Conservation (phyloP, 2,113 vertebrate species). For the Burhinus bistriatus region DNA sequence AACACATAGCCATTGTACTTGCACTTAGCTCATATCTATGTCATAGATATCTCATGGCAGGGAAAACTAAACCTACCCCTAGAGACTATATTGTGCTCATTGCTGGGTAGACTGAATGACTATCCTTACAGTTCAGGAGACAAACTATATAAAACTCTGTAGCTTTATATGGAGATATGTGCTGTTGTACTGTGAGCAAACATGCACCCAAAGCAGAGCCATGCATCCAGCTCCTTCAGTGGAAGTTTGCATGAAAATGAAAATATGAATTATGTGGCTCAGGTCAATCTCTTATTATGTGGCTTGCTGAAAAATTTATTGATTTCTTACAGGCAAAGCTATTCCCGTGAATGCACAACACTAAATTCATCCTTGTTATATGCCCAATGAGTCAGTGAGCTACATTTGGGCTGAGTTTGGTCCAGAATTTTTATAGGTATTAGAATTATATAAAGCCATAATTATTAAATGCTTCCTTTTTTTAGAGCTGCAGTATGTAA, state of each 20-base stretch:
- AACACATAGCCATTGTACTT: not conserved
- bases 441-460: constrained; percentile 47
- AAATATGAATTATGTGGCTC: constrained; percentile 24
- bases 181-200: not conserved
- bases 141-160: not conserved
- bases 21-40: not conserved
- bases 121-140: not conserved
- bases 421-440: constrained; percentile 25
- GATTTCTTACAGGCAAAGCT: constrained; percentile 39
- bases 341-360: constrained; percentile 12
- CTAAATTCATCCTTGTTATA: constrained; percentile 16
- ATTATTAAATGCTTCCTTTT: constrained; percentile 54
- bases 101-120: not conserved
- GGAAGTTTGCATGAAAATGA: constrained; percentile 2
- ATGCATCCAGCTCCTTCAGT: not conserved
- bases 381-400: not conserved
- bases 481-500: constrained; percentile 66
- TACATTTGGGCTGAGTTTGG: not conserved
- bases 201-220: not conserved
- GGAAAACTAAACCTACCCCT: not conserved
- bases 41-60: not conserved
- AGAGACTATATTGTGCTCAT: not conserved
- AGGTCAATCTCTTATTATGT: constrained; percentile 12
- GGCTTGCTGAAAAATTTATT: constrained; percentile 34
- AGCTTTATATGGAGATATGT: not conserved